Percentiles rank a stretch among this genome's conserved stretches.
Conservation (phyloP, 2,113 vertebrate genomes). For the Podarcis muralis region DNA sequence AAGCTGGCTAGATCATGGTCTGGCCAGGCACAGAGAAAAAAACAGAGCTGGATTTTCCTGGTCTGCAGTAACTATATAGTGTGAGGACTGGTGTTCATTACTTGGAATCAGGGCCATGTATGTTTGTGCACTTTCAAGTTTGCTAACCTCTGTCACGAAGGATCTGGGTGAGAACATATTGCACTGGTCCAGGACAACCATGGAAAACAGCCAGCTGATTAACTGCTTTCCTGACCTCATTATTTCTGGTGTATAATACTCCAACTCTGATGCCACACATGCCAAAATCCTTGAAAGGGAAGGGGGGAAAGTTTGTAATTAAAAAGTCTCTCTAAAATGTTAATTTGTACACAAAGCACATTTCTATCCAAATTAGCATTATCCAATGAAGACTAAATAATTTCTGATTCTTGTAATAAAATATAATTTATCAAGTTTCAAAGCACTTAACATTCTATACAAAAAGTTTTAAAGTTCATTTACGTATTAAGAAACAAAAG, state of each 20-base stretch:
- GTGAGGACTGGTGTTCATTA: no score
- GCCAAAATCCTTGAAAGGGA: slow-evolving; percentile 58
- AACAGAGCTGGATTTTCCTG: background rate
- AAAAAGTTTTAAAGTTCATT: background rate
- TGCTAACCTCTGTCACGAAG: slow-evolving; percentile 60
- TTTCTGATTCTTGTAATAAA: background rate
- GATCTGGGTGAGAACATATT: slow-evolving; percentile 48
- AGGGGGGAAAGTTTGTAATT: background rate
- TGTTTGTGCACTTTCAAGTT: background rate
- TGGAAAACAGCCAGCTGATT: slow-evolving; percentile 55
- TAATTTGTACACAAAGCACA: background rate
- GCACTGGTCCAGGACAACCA: slow-evolving; percentile 56
- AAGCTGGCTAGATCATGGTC: background rate
- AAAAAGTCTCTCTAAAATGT: background rate
- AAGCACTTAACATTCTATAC: background rate
- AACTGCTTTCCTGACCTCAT: slow-evolving; percentile 41
- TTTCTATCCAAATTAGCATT: background rate
- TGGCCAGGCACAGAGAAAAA: background rate
- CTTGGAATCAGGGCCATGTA: background rate
- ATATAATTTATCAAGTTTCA: background rate
- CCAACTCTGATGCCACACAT: slow-evolving; percentile 59
- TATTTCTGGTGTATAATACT: slow-evolving; percentile 50
- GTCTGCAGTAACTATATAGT: no score
- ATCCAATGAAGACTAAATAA: background rate
- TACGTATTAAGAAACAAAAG: background rate